Percentiles rank a stretch among this genome's conserved stretches.
Evolutionary conservation across 2,113 vertebrate genomes (phyloP).

Genomic region (Acrocephalus kingi): DNA sequence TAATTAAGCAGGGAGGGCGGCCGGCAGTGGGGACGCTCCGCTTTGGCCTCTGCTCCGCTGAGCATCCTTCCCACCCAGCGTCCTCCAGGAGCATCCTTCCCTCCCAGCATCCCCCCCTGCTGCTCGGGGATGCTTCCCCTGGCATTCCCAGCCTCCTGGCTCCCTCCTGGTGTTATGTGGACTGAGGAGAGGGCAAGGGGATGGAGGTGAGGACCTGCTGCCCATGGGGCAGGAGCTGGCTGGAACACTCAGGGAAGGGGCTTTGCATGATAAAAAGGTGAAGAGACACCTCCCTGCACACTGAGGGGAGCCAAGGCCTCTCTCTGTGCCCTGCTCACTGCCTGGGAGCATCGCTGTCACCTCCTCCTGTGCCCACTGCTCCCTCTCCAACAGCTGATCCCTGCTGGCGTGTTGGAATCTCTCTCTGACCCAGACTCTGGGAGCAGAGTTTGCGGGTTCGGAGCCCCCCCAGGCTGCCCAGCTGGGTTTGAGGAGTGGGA

Average conservation of each 20-base stretch:
- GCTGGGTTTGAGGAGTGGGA: neutral
- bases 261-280: neutral
- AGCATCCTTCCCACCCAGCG: neutral
- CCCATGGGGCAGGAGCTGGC: neutral
- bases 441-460: neutral
- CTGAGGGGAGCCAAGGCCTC: neutral
- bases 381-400: accelerated
- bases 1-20: neutral
- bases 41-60: neutral
- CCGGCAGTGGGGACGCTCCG: neutral
- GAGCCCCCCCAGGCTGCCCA: neutral
- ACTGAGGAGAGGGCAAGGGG: accelerated
- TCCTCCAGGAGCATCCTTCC: neutral
- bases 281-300: neutral
- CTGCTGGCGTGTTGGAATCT: accelerated
- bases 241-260: neutral
- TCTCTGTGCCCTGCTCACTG: neutral
- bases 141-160: neutral
- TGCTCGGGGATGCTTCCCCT: neutral
- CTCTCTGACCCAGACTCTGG: neutral
- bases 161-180: accelerated
- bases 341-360: neutral
- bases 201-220: accelerated
- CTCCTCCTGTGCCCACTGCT: neutral
- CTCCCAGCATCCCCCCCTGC: neutral